phyloP scores from a whole-genome alignment of 2,797 vertebrate species.

The Poecilia wingei region DNA sequence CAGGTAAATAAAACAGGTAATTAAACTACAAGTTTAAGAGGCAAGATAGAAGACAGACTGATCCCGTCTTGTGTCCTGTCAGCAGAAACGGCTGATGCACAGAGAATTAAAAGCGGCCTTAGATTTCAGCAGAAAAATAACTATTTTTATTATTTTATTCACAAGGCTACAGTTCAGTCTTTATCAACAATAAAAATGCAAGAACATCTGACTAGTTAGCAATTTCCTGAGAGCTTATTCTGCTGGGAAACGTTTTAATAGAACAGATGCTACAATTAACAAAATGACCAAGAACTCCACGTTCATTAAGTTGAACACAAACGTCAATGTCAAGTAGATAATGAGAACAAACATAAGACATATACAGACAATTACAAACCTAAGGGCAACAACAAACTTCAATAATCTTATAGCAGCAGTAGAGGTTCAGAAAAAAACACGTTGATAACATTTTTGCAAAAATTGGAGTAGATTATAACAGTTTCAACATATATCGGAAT shows the following conservation, averaged over 20 bases:
- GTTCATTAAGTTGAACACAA: not conserved
- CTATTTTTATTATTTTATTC: not conserved
- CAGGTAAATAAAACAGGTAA: conserved; percentile 13
- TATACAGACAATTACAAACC: not conserved
- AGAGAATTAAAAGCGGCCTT: not conserved
- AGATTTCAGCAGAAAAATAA: not conserved
- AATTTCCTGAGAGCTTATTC: conserved; percentile 31
- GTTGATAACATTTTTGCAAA: not conserved
- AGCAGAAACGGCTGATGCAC: not conserved
- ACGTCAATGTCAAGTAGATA: not conserved
- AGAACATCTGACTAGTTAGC: conserved; percentile 9
- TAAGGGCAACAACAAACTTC: not conserved
- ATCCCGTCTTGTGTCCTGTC: conserved; percentile 56
- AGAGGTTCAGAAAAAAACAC: not conserved
- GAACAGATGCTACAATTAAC: not conserved
- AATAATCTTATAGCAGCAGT: not conserved
- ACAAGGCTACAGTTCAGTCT: not conserved
- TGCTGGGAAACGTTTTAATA: conserved; percentile 24
- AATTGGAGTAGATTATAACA: not conserved
- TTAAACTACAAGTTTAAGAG: conserved; percentile 1
- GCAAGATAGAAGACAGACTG: conserved; percentile 19
- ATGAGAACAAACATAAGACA: not conserved
- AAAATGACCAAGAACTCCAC: not conserved
- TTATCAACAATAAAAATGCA: conserved; percentile 14
- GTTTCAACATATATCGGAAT: not conserved